Base-by-base conservation (phyloP, 92 coral and sea anemone species). In the Metridium senile region DNA sequence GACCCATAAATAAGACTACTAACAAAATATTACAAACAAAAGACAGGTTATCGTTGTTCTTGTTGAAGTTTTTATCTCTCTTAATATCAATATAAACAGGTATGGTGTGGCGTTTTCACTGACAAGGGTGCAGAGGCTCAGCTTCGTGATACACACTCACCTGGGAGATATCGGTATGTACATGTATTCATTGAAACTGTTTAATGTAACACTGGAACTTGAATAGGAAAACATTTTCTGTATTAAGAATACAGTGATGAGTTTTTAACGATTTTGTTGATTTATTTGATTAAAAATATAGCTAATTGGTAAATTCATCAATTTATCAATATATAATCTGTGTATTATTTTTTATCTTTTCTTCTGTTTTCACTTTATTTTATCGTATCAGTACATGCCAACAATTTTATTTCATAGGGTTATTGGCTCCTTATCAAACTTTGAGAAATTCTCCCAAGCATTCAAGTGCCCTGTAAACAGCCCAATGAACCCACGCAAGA, bases 401-500 rank as follows among this genome's bases (percentile, higher is more conserved):
- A 7, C 51, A 7, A 45, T 45, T 29, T 7, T 22, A 17, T 23
- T 13, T 62, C 26, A 4, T 20, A 62, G 67, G 33, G 67, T 62
- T 26, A 62, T 62, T 20, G 67, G 67, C 8, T 22, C 67, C 26
- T n/a, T n/a, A n/a, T n/a, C n/a, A n/a, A n/a, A n/a, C n/a, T n/a
- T n/a, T n/a, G n/a, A n/a, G n/a, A n/a, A 62, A 19, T 62, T 62
- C 20, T 62, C 67, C 67, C 9, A 62, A 32, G 67, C 34, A 32
- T 62, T 62, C 20, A 4, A 62, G 19, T 62, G 67, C 26, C 67
- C 67, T 54, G 61, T 54, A 10, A 20, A 54, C 61, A 54, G 61
- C 61, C 61, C 61, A 10, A 54, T 54, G 61, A 54, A 54, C 61
- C 61, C 61, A n/a, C n/a, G n/a, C n/a, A n/a, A n/a, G n/a, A n/a